Percentiles rank a stretch among this genome's conserved stretches.
Evolutionary conservation across 2,113 vertebrate species (phyloP).

Genomic region (Tapirus terrestris): DNA sequence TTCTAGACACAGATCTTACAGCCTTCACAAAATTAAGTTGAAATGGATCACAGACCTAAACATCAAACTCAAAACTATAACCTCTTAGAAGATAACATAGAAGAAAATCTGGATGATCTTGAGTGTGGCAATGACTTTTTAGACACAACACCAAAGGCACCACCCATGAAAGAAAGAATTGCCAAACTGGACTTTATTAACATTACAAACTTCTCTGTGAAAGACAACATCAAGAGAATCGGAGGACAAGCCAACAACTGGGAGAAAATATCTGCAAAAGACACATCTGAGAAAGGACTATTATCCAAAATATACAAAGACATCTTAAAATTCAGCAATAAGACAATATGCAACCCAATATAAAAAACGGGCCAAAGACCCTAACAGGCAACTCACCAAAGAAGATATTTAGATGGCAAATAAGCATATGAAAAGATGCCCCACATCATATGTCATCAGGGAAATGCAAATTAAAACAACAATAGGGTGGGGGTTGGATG

Average conservation of each 20-base stretch:
- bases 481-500: background rate
- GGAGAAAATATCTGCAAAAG: background rate
- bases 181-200: background rate
- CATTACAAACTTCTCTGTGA: background rate
- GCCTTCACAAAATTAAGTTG: background rate
- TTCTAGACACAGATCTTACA: background rate
- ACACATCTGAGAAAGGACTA: background rate
- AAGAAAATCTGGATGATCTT: background rate
- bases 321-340: background rate
- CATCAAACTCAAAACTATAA: no score
- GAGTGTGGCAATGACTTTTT: background rate
- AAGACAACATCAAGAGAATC: background rate
- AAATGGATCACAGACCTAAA: background rate
- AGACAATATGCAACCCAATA: background rate
- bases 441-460: background rate
- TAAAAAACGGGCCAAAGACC: background rate
- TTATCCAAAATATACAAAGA: background rate
- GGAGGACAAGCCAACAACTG: background rate
- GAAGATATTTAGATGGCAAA: background rate
- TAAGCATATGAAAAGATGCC: background rate
- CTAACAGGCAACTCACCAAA: background rate
- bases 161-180: background rate
- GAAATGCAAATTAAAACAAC: background rate
- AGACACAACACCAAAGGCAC: background rate
- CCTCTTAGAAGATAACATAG: background rate